A percentile compares a stretch with the other conserved stretches of the same genome.
These are phyloP conservation scores for Botrylloides violaceus DNA, from an alignment of 23 tunicate genomes.

Conservation along the genomic window DNA sequence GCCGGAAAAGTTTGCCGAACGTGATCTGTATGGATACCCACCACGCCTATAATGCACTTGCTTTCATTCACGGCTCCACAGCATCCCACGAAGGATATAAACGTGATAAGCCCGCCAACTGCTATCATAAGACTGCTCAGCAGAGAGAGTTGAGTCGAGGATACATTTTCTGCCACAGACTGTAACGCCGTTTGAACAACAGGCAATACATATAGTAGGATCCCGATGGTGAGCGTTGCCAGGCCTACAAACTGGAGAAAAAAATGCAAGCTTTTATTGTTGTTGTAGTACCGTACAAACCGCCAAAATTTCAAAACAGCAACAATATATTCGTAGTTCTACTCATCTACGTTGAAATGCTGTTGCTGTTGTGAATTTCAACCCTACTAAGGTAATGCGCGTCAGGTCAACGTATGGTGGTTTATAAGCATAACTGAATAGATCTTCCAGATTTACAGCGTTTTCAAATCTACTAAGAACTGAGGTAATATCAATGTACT, in stretches of 20 bases:
- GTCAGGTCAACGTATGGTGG: too few species aligned
- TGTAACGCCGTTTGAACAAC: constrained; percentile 11
- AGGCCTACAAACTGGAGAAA: constrained; percentile 40
- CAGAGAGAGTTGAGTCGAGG: constrained; percentile 30
- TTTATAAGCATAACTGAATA: too few species aligned
- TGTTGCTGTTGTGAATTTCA: not conserved
- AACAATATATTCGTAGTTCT: not conserved
- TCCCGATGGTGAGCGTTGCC: constrained; percentile 35
- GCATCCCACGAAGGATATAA: constrained; percentile 61
- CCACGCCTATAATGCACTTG: constrained; percentile 35
- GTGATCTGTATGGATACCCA: constrained; percentile 10
- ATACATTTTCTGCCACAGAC: constrained; percentile 7
- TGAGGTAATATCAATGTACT: too few species aligned
- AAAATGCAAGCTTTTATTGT: not conserved
- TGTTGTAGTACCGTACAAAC: not conserved
- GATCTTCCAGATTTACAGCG: too few species aligned
- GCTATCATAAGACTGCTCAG: constrained; percentile 36
- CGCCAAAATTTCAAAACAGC: not conserved
- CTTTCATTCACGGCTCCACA: constrained; percentile 61
- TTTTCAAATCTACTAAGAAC: too few species aligned
- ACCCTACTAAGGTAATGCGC: too few species aligned
- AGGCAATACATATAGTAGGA: constrained; percentile 28
- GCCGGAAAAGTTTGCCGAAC: not conserved
- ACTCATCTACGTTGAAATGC: not conserved
- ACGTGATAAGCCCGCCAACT: constrained; percentile 36